These are phyloP conservation scores for Tokudaia tokunoshimensis DNA, from an alignment of 2,797 vertebrate genomes.

Conservation along the genomic window DNA sequence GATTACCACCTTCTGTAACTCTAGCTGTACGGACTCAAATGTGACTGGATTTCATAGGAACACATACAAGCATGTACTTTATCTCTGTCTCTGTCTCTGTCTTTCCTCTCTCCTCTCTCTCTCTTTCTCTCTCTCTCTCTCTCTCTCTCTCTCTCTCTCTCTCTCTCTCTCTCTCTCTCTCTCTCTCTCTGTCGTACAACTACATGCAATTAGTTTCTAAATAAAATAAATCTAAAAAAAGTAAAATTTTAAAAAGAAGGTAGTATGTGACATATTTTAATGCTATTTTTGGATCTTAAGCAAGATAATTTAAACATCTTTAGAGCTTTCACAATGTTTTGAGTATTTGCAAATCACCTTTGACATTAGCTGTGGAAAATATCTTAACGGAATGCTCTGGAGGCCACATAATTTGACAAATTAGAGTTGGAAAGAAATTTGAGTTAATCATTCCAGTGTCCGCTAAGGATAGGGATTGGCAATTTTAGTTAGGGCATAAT, in stretches of 20 bases:
- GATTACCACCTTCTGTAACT: neutral
- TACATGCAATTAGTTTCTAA: neutral
- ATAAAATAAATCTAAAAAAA: neutral
- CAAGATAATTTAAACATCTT: constrained; percentile 18
- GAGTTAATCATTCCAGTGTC: constrained; percentile 15
- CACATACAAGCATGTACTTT: neutral
- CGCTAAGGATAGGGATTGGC: neutral
- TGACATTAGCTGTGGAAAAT: constrained; percentile 13
- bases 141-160: too few species aligned
- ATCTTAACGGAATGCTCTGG: neutral
- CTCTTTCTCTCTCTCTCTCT: too few species aligned
- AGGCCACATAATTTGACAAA: constrained; percentile 1
- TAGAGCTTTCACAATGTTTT: neutral
- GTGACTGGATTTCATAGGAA: too few species aligned
- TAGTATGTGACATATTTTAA: constrained; percentile 3
- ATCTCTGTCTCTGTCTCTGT: too few species aligned
- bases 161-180: too few species aligned
- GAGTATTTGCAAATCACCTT: neutral
- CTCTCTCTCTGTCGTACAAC: too few species aligned
- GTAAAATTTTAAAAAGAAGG: too few species aligned
- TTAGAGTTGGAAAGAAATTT: constrained; percentile 52
- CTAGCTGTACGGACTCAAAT: neutral
- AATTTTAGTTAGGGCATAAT: constrained; percentile 14
- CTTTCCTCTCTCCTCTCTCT: too few species aligned
- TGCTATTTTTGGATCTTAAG: constrained; percentile 8